Evolutionary conservation across 2,888 invertebrate genomes (phyloP), one percentile per base, ranked within the genome.

Genomic region (Drosophila differens): DNA sequence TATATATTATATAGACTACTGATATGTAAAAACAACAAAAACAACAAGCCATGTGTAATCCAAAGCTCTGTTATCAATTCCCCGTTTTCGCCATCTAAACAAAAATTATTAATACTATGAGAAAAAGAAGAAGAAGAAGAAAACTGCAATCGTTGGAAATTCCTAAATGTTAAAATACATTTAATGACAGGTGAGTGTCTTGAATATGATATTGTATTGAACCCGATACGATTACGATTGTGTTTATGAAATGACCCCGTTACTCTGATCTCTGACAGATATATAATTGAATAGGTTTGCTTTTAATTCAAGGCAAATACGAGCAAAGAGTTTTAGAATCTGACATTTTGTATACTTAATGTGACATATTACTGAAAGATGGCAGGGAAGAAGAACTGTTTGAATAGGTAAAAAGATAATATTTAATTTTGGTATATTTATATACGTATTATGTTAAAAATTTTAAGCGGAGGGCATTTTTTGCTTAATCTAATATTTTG

Each of bases 71-170:
- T 60, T 71, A 82, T 82, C 67, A 78, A 84, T 77, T 74, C 69
- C 32, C 55, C 55, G 65, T 73, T 35, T 52, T 44, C 64, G 61
- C 62, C 41, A 55, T 53, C 22, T 49, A 69, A 69, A 70, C 72
- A 68, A 78, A 63, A 78, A 78, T 69, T 6, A 44, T 19, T 37
- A 64, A 68, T 74, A 33, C 14, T 58, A 54, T 41, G 53, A 12
- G 60, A 41, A 25, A 51, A 68, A 71, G 28, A 32, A 66, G 30
- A 37, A 44, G 65, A 28, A 72, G 37, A 32, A 66, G 25, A 80
- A 61, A 80, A 69, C 52, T 82, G 81, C 85, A 82, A 74, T 37
- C 67, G 55, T 32, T 68, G 74, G 58, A 79, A 84, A 82, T 85
- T 82, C 71, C 79, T 59, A 25, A 61, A 70, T 55, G 41, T 37